Evolutionary conservation across 2,113 vertebrate genomes (phyloP), one percentile per base, ranked within the genome.

Genomic region (Tympanuchus pallidicinctus): DNA sequence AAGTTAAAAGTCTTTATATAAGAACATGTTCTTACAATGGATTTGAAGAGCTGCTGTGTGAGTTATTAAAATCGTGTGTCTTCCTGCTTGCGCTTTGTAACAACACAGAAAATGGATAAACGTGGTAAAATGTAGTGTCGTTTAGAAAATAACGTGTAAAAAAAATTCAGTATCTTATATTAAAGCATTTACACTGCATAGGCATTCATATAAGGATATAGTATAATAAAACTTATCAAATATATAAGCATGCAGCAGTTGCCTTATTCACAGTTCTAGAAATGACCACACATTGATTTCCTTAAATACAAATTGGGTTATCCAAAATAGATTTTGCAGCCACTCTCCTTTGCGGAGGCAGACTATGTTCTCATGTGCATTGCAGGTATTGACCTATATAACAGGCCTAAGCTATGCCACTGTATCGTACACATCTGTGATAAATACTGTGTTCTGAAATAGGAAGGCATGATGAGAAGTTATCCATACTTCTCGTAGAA

Each of bases 161-260:
- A 95, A 96, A 95, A 94, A 95, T 93, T 95, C 89, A 82, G 18
- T 97, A 92, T 96, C 45, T 91, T 85, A 78, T 92, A 94, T 86
- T 96, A 97, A 97, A 97, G 97, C 97, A 97, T 96, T 96, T 97
- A 95, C 86, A 96, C 86, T 97, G 96, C 97, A 96, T 97, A 97
- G 97, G 92, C 96, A 97, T 97, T 96, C 94, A 82, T 96, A 94
- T 95, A 94, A 95, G 95, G 91, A 89, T 95, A 96, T 85, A 96
- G 73, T 93, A 89, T 97, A 96, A 91, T 94, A 96, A 97, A 97
- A 96, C 73, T 88, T 74, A 82, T 96, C 78, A 96, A 93, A 96
- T 96, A 93, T 94, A 95, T 80, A 91, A 94, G 93, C 96, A 97
- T 97, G 97, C 96, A 97, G 95, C 88, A 94, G 61, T 96, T 97